Evolutionary conservation across 2,888 invertebrate species (phyloP), one percentile per base, ranked within the genome.

Genomic region (Sarcophaga caerulescens): DNA sequence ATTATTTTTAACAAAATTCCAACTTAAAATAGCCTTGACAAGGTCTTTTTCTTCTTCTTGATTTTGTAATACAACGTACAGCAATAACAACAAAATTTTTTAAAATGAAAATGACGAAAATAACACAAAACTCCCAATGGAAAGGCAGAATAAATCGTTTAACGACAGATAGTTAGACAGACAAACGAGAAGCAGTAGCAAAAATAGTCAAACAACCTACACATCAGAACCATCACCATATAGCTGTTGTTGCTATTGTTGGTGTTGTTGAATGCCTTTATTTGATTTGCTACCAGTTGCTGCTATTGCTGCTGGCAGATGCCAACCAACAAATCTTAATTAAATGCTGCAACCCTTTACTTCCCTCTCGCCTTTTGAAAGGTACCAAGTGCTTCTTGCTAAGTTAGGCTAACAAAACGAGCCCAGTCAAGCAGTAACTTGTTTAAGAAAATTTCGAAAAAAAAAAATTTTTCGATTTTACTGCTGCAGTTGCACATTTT

Each of bases 21-120:
- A 68, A 23, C 86, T 84, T 66, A 68, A 80, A 81, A 81, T 84
- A 86, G 84, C 86, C 86, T 86, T 86, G 86, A 78, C 86, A 86
- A 86, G 86, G 86, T 84, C 86, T 86, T 78, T 52, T 52, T 52
- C 52, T 85, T 84, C 52, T 85, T 84, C 70, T 70, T 60, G 70
- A 71, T 86, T 73, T 84, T 74, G 25, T 68, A 83, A 80, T 35
- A 44, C 57, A 21, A 66, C 19, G 2, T 12, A 78, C 71, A 63
- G 78, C 5, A 52, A 71, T 45, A 70, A 25, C 1, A 35, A 35
- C 8, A 35, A 12, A 52, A 52, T 4, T 14, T 52, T 52, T 47
- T 47, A 47, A 52, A 17, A 52, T 52, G 17, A 52, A 52, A 52
- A 52, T 52, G 52, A 14, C 17, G 52, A 52, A 17, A 12, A 52